These are phyloP conservation scores for Drosophila jambulina DNA, from an alignment of 1,140 invertebrate species.

Conservation along the genomic window DNA sequence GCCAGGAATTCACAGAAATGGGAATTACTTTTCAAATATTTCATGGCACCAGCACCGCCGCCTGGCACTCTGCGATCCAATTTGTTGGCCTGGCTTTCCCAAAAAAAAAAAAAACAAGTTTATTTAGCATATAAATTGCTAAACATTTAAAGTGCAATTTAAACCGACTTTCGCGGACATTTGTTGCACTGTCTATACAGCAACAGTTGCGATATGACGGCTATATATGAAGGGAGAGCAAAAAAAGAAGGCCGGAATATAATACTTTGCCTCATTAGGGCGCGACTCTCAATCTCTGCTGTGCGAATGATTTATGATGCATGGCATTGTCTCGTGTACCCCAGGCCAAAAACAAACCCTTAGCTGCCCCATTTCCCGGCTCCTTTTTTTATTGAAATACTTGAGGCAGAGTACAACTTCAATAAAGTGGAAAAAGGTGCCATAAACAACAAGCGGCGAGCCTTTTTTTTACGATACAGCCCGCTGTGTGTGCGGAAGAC, in stretches of 20 bases:
- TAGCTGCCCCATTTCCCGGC: slow-evolving; percentile 15
- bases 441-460: slow-evolving; percentile 73
- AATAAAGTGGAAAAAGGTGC: slow-evolving; percentile 81
- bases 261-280: slow-evolving; percentile 69
- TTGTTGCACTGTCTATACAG: slow-evolving; percentile 30
- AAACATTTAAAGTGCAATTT: slow-evolving; percentile 67
- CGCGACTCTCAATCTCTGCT: slow-evolving; percentile 23
- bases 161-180: slow-evolving; percentile 51
- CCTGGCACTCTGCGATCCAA: slow-evolving; percentile 41
- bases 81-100: slow-evolving; percentile 32
- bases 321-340: slow-evolving; percentile 26
- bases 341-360: slow-evolving; percentile 18
- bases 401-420: slow-evolving; percentile 74
- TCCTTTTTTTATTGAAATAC: slow-evolving; percentile 66
- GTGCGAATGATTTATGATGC: slow-evolving; percentile 73
- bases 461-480: slow-evolving; percentile 63
- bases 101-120: slow-evolving; percentile 16
- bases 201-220: slow-evolving; percentile 22
- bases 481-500: slow-evolving; percentile 55
- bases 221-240: slow-evolving; percentile 9
- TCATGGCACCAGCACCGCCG: slow-evolving; percentile 2
- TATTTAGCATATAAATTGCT: slow-evolving; percentile 71
- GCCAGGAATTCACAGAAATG: slow-evolving; percentile 35
- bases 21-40: slow-evolving; percentile 44
- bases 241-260: not conserved